phyloP scores from a whole-genome alignment of 2,888 invertebrate species.

The Hemicrepidius hirtus region DNA sequence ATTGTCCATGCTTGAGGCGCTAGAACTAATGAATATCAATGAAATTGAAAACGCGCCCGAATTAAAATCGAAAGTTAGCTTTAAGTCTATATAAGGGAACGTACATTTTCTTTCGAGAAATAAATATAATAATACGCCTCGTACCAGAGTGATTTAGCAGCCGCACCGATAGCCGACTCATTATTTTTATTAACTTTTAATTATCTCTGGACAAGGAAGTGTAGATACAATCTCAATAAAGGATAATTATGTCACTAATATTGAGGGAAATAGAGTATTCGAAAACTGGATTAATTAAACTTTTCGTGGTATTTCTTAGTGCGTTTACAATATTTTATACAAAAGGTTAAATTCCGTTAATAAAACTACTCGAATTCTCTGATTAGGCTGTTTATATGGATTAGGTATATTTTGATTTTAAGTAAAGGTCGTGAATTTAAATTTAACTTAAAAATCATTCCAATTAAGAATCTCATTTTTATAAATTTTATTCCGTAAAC shows the following conservation, averaged over 20 bases:
- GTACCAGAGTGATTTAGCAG: constrained; percentile 10
- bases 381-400: too few relatives aligned
- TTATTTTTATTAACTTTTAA: constrained; percentile 25
- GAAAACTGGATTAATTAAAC: too few relatives aligned
- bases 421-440: too few relatives aligned
- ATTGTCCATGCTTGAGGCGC: constrained; percentile 4
- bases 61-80: constrained; percentile 51
- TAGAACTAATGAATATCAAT: constrained; percentile 43
- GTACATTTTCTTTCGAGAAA: constrained; percentile 35
- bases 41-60: constrained; percentile 43
- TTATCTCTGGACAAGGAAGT: constrained; percentile 15
- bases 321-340: too few relatives aligned
- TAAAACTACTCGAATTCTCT: too few relatives aligned
- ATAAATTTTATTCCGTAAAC: too few relatives aligned
- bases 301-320: too few relatives aligned
- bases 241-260: constrained; percentile 20
- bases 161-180: constrained; percentile 11
- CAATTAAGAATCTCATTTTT: too few relatives aligned
- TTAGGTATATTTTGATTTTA: too few relatives aligned
- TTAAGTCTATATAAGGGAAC: constrained; percentile 50
- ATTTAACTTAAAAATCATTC: too few relatives aligned
- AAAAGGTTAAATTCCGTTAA: too few relatives aligned
- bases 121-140: constrained; percentile 30
- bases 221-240: background rate
- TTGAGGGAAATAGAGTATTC: background rate